Evolutionary conservation across 37 sponge, comb jelly and placozoan genomes (phyloP), one percentile per base, ranked within the genome.

Genomic region (Tethya wilhelma): DNA sequence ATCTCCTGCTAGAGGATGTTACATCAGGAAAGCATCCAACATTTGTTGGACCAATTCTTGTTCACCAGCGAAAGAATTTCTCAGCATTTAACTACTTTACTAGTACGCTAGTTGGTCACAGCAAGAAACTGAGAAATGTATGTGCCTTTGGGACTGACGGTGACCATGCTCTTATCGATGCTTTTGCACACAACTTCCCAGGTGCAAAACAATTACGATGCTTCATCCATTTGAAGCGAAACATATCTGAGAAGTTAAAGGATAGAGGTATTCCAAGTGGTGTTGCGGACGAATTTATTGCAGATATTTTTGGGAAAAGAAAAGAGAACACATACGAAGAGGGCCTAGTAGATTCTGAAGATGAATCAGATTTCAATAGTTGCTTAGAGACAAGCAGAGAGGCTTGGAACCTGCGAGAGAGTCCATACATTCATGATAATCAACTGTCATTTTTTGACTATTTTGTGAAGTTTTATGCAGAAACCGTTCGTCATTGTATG

Each of bases 61-160:
- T 78, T 5, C 86, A 78, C 41, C 71, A 78, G 31, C 36, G 68
- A 12, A 73, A 56, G 43, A 28, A 86, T 12, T 79, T 79, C 64
- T 36, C 85, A 25, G 57, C 71, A 29, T 84, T 69, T 29, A 68
- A 56, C 59, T 68, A 68, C 38, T 68, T 80, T 38, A 7, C 37
- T 25, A 77, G 71, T 36, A 84, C 71, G 19, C 38, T 83, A n/a
- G 59, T 83, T 60, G 65, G 74, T 29, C 26, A 26, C 53, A 74
- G 71, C 38, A 83, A 73, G 75, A 23, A 42, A 20, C 74, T 83
- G 17, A 28, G 72, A 20, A 38, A 71, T 26, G 40, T 81, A 9
- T 29, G 74, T 29, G 78, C 78, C 25, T 39, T 82, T 2, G 33
- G 53, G 33, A 60, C 56, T 30, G 73, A 49, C 31, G 56, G 67